Base-by-base conservation (phyloP, 2,888 invertebrate genomes). In the Sesia apiformis region DNA sequence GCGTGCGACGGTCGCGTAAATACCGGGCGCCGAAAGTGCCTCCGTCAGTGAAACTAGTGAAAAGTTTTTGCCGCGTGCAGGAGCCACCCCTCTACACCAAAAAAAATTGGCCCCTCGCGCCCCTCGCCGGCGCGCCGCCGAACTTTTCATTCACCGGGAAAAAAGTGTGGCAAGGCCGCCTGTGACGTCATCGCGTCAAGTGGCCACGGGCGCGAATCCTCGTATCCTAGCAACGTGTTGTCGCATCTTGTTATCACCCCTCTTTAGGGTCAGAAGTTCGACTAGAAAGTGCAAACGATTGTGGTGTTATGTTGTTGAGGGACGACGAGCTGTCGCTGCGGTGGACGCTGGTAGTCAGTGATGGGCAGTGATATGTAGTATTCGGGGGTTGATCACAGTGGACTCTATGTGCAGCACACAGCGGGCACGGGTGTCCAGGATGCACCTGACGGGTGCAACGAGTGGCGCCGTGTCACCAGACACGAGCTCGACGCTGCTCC, bases 401-500 rank as follows among this genome's bases (percentile, higher is more conserved):
- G 78, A 76, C 80, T 77, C 76, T 69, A 88, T 90, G 90, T 90
- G 89, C 68, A 89, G 86, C 81, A 84, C 89, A 71, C 87, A 88
- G 84, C 81, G 90, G 63, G 78, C 84, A 61, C 80, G 85, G 80
- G 81, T 81, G 79, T 71, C 84, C 70, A 90, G 90, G 85, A 90
- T 90, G 90, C 90, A 90, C 84, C 85, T 90, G 73, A 83, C 90
- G 67, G 81, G 85, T 71, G 88, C 86, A 61, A 78, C 76, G 65
- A 83, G 78, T 66, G 93, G 91, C 70, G 90, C 91, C 69, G 92
- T 93, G 76, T 92, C 94, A 73, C 92, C 94, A 57, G 93, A 94
- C 77, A 93, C 93, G 73, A 93, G 93, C 81, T 92, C 92, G 65
- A 91, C 92, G 63, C 84, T 94, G 65, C 91, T 95, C 63, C 94